Evolutionary conservation across 2,797 vertebrate genomes (phyloP).

Genomic region (Esox lucius): DNA sequence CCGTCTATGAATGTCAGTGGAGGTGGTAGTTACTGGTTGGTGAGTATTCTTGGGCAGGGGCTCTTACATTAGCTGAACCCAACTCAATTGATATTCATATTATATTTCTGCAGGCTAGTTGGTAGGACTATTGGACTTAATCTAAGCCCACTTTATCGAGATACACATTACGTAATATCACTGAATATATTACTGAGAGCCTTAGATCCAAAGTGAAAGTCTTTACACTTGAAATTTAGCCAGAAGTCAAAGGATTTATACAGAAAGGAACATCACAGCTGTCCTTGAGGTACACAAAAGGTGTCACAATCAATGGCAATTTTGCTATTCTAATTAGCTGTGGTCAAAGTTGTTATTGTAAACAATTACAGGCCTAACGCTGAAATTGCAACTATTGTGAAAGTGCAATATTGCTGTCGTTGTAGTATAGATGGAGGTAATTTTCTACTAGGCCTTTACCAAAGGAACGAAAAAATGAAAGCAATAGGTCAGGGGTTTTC

Average conservation of each 20-base stretch:
- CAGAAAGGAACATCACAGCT: neutral
- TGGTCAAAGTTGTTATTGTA: neutral
- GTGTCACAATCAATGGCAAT: neutral
- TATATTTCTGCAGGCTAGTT: too few species aligned
- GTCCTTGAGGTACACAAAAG: neutral
- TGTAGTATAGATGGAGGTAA: neutral
- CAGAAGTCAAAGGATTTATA: neutral
- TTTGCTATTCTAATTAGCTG: neutral
- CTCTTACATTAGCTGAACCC: too few species aligned
- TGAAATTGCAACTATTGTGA: neutral
- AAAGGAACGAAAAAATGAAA: conserved; percentile 5
- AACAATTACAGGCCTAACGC: neutral
- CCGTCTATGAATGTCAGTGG: too few species aligned
- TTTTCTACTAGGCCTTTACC: neutral
- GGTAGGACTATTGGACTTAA: too few species aligned
- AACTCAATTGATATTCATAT: too few species aligned
- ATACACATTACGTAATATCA: too few species aligned
- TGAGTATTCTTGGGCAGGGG: too few species aligned
- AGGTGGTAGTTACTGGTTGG: too few species aligned
- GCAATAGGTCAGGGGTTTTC: neutral
- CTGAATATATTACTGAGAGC: too few species aligned
- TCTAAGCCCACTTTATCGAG: too few species aligned
- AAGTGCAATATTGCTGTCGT: neutral
- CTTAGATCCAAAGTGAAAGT: neutral
- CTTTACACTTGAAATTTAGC: neutral